Conservation (phyloP, 2,797 vertebrate genomes). For the Halcyon badia region DNA sequence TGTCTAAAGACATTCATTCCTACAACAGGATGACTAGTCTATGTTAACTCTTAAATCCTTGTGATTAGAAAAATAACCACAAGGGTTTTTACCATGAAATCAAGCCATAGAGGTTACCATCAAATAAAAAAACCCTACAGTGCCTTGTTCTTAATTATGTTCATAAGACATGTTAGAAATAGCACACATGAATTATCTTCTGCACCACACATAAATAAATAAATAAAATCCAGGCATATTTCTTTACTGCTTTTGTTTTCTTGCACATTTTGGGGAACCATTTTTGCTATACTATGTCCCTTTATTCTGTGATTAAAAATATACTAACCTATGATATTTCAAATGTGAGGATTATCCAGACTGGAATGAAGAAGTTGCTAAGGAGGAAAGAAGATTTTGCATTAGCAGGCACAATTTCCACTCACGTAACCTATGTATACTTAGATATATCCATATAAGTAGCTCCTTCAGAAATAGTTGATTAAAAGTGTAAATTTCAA, state of each 20-base stretch:
- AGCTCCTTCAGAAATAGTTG: not conserved
- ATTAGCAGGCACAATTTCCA: not conserved
- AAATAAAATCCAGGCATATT: not conserved
- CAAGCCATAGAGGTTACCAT: not conserved
- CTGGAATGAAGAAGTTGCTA: not conserved
- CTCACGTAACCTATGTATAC: not conserved
- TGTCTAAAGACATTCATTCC: not conserved
- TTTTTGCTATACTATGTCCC: not conserved
- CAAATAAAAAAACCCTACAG: not conserved
- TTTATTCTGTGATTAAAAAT: not conserved
- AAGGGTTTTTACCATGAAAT: not conserved
- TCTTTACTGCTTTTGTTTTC: not conserved
- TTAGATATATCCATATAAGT: not conserved
- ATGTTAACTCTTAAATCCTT: not conserved
- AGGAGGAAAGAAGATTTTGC: not conserved
- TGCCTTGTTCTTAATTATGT: not conserved
- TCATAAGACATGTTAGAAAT: not conserved
- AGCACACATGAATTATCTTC: not conserved
- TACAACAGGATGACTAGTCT: not conserved
- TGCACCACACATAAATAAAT: no score
- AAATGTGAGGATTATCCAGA: not conserved
- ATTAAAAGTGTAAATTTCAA: slow-evolving; percentile 7
- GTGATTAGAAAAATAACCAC: not conserved
- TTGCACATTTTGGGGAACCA: not conserved
- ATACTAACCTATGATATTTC: not conserved